phyloP scores from a whole-genome alignment of 1,140 invertebrate species.

The Paracyclopina nana region DNA sequence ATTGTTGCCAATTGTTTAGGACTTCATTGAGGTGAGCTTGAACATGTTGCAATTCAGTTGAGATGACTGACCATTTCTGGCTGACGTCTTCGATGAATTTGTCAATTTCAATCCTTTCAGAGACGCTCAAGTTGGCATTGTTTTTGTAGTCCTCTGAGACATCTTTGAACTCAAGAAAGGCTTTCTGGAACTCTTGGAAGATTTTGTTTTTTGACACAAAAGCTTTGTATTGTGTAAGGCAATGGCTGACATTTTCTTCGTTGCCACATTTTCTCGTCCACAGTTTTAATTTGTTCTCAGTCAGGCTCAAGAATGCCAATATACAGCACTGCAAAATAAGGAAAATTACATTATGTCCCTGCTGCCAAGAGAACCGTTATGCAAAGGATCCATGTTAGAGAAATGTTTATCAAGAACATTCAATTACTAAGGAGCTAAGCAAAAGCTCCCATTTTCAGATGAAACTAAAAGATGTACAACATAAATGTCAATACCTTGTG shows the following conservation, averaged over 20 bases:
- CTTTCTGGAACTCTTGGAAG: conserved; percentile 82
- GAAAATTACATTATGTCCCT: too few relatives aligned
- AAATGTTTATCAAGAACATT: too few relatives aligned
- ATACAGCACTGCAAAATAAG: conserved; percentile 46
- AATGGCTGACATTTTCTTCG: conserved; percentile 54
- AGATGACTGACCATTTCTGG: conserved; percentile 69
- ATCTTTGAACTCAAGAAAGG: conserved; percentile 71
- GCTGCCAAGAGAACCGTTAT: too few relatives aligned
- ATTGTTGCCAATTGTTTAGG: conserved; percentile 64
- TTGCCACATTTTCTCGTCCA: conserved; percentile 76
- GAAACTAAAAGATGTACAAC: conserved; percentile 6
- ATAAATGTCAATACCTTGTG: conserved; percentile 39
- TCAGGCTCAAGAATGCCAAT: conserved; percentile 65
- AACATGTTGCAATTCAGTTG: conserved; percentile 67
- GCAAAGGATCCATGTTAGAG: too few relatives aligned
- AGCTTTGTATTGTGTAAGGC: conserved; percentile 70
- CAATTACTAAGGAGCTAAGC: too few relatives aligned
- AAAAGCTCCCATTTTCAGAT: too few relatives aligned
- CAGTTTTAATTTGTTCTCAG: conserved; percentile 62
- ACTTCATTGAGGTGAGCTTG: conserved; percentile 74
- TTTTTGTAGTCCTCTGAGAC: conserved; percentile 74
- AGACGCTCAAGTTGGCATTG: conserved; percentile 43
- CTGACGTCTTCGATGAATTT: conserved; percentile 62
- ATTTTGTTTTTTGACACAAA: conserved; percentile 77
- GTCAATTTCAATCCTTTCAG: conserved; percentile 50